Evolutionary conservation across 2,113 vertebrate genomes (phyloP).

Genomic region (Colaptes auratus): DNA sequence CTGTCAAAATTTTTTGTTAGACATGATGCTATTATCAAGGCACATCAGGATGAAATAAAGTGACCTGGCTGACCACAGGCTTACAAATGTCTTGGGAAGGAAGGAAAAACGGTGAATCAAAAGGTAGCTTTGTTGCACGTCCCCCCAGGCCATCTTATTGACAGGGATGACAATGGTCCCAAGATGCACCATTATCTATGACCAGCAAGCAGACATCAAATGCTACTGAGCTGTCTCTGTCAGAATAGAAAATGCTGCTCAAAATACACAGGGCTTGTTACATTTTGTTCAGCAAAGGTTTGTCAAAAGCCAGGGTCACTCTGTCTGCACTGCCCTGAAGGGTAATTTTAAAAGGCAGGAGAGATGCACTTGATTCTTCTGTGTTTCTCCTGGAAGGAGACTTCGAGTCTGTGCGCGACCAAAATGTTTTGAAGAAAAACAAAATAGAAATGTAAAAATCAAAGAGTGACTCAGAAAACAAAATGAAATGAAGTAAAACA

Average conservation of each 20-base stretch:
- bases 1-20: conserved; percentile 82
- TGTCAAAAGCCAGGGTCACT: conserved; percentile 92
- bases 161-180: conserved; percentile 99
- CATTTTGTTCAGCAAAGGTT: conserved; percentile 91
- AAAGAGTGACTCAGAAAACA: conserved; percentile 80
- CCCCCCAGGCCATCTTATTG: conserved; percentile 91
- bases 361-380: conserved; percentile 77
- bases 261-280: conserved; percentile 87
- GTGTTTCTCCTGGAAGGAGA: conserved; percentile 81
- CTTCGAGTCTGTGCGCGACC: conserved; percentile 81
- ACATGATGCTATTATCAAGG: conserved; percentile 84
- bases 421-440: conserved; percentile 84
- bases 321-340: conserved; percentile 85
- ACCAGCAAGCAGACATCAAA: conserved; percentile 96
- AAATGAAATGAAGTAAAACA: conserved; percentile 65
- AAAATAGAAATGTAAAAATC: conserved; percentile 76
- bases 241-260: conserved; percentile 87
- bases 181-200: conserved; percentile 98
- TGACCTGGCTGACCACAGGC: conserved; percentile 85
- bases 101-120: conserved; percentile 81
- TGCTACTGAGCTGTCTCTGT: conserved; percentile 89
- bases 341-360: conserved; percentile 81
- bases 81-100: conserved; percentile 84
- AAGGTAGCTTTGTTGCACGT: conserved; percentile 89
- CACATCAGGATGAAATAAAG: conserved; percentile 85